These are phyloP conservation scores for Lamellibrachia columna DNA, from an alignment of 2,888 invertebrate genomes.

Conservation along the genomic window DNA sequence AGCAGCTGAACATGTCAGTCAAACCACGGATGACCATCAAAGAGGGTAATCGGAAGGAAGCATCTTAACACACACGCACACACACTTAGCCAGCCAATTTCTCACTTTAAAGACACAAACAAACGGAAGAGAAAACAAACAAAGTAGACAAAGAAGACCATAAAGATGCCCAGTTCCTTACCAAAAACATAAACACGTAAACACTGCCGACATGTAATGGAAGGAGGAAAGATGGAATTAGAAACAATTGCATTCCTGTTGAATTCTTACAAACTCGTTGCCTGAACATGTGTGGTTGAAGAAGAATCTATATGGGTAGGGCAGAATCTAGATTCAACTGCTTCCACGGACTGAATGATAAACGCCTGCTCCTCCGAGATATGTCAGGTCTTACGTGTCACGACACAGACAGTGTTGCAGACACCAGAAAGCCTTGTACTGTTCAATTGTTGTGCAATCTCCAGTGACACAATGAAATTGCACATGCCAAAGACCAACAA, in stretches of 20 bases:
- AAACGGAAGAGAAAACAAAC: background rate
- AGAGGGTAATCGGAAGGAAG: background rate
- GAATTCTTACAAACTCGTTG: background rate
- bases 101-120: conserved; percentile 12
- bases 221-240: background rate
- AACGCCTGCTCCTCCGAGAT: background rate
- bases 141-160: background rate
- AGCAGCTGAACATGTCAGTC: background rate
- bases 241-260: background rate
- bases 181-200: background rate
- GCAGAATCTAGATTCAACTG: background rate
- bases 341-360: background rate
- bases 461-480: background rate
- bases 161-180: background rate
- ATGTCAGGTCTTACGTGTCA: background rate
- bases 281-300: background rate
- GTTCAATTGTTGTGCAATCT: background rate
- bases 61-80: background rate
- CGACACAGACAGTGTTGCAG: background rate
- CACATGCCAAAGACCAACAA: no score
- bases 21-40: background rate
- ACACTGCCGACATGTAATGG: background rate
- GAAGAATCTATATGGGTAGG: background rate
- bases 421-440: background rate
- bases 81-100: background rate